A percentile compares a stretch with the other conserved stretches of the same genome.
These are phyloP conservation scores for Tridacna gigas DNA, from an alignment of 2,888 invertebrate genomes.

Conservation along the genomic window DNA sequence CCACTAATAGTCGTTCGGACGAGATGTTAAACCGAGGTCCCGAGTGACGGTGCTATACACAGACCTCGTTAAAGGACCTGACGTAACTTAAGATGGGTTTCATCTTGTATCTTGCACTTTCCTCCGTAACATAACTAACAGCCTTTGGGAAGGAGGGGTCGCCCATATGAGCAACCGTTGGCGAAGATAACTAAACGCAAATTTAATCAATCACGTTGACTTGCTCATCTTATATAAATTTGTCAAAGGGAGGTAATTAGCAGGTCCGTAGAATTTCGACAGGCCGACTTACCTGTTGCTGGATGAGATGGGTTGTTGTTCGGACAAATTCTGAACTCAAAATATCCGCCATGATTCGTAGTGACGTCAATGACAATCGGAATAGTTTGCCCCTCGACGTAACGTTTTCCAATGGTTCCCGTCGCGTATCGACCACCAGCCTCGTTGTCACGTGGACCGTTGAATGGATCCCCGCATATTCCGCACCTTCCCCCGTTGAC, in stretches of 20 bases:
- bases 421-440: conserved; percentile 66
- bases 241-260: not conserved
- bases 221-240: not conserved
- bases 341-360: conserved; percentile 65
- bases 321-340: conserved; percentile 65
- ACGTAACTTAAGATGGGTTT: no score
- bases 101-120: no score
- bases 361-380: conserved; percentile 60
- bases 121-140: no score
- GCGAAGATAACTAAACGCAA: no score
- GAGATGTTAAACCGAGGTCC: no score
- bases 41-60: no score
- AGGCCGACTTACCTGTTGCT: conserved; percentile 51
- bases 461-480: conserved; percentile 64
- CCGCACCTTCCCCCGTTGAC: conserved; percentile 63
- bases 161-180: no score
- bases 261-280: not conserved
- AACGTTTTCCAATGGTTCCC: conserved; percentile 60
- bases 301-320: conserved; percentile 63
- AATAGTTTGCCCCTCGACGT: conserved; percentile 59
- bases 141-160: no score
- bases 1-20: no score
- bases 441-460: conserved; percentile 62
- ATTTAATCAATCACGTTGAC: no score
- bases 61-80: no score